phyloP scores from a whole-genome alignment of 2,888 invertebrate genomes.

The Cantharis flavilabris region DNA sequence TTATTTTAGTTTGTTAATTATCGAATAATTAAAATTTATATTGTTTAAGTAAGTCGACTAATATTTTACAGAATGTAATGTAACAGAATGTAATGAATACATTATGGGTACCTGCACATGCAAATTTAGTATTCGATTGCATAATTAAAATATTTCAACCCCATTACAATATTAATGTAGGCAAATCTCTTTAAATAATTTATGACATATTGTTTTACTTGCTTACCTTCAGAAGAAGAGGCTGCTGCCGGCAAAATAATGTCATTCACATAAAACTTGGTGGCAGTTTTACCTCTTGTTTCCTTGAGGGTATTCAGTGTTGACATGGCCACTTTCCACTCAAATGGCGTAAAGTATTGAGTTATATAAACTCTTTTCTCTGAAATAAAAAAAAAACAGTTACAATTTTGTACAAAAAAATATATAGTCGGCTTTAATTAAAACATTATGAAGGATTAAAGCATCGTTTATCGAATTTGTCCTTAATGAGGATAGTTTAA shows the following conservation, averaged over 20 bases:
- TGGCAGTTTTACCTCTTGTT: conserved; percentile 27
- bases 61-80: not conserved
- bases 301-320: conserved; percentile 19
- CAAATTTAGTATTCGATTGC: not conserved
- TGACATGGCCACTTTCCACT: conserved; percentile 26
- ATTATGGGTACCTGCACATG: too few relatives aligned
- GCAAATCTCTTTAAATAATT: not conserved
- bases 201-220: not conserved
- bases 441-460: not conserved
- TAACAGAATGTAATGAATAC: not conserved
- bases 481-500: not conserved
- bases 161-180: not conserved
- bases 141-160: not conserved
- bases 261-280: conserved; percentile 29
- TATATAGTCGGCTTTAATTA: not conserved
- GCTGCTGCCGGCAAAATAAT: conserved; percentile 25
- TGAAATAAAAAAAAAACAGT: conserved; percentile 11
- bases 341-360: conserved; percentile 11
- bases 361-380: conserved; percentile 4
- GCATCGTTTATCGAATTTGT: not conserved
- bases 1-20: not conserved
- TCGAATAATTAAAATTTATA: not conserved
- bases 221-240: conserved; percentile 22
- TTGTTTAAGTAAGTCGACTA: not conserved
- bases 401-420: not conserved